Base-by-base conservation (phyloP, 2,113 vertebrate species). In the Rhea americana region DNA sequence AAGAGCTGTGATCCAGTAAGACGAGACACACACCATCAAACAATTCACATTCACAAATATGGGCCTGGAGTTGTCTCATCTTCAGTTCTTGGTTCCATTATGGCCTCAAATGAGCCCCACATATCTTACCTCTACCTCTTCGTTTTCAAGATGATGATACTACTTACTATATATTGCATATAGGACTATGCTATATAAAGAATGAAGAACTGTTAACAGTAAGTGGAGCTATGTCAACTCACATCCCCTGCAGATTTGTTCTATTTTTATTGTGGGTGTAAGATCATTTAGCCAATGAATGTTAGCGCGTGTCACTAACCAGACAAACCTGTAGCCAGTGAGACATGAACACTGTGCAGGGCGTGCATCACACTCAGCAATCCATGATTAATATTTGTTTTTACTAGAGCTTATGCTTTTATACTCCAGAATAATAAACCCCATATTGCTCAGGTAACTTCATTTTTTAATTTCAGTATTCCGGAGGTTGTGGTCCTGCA, bases 291-390 rank as follows among this genome's bases (percentile, higher is more conserved):
- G 77, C 30, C 84, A 93, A 92, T n/a, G 48, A 91, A 90, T 45
- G 93, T 74, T 87, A 66, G 55, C 80, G 85, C 55, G 71, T 58
- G 67, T 82, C 63, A 89, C 76, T 82, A 93, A 96, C 84, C 82
- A 68, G 87, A 89, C 63, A 89, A 93, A 94, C 89, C 89, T 96
- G 95, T 63, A 95, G 66, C 48, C 39, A 19, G 70, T 17, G 66
- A 89, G 78, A 87, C 87, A 92, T 55, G 16, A 89, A 63, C 48
- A 70, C 62, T 87, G 41, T 58, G 81, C 63, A 90, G 91, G 94
- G 87, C 37, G 87, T 91, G 75, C 87, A 82, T 51, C 58, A 65
- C 47, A 77, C 48, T 76, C 87, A 82, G 83, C 71, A 79, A 66
- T 56, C 39, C 45, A 10, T 85, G 86, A 79, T 82, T 91, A 93